Percentiles rank a stretch among this genome's conserved stretches.
Conservation (phyloP, 2,113 vertebrate genomes). For the Sardina pilchardus region DNA sequence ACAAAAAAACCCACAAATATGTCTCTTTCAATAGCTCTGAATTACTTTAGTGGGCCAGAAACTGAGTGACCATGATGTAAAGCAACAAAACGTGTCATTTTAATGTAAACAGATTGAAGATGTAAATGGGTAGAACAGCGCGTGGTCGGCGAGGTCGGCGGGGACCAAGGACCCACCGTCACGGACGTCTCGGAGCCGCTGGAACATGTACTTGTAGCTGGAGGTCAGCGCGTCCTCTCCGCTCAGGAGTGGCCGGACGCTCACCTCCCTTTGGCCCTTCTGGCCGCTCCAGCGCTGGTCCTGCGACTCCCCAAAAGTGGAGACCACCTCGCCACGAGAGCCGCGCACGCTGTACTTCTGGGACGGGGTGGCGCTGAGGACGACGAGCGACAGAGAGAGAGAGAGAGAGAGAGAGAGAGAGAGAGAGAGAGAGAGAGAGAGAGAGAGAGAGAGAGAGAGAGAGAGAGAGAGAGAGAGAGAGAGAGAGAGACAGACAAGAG, state of each 20-base stretch:
- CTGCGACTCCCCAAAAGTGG: conserved; percentile 70
- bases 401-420: background rate
- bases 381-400: conserved; percentile 26
- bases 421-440: background rate
- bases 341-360: conserved; percentile 82
- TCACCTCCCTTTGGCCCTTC: conserved; percentile 55
- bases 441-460: background rate
- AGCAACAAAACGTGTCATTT: too few relatives aligned
- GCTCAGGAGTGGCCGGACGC: conserved; percentile 60
- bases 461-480: background rate
- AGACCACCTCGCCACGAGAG: conserved; percentile 83
- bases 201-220: conserved; percentile 91
- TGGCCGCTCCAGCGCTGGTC: conserved; percentile 75
- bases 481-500: background rate
- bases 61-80: background rate
- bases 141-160: background rate
- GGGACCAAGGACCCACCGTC: conserved; percentile 79
- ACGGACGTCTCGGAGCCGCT: conserved; percentile 78
- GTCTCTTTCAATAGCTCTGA: background rate
- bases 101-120: background rate
- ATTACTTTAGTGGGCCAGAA: background rate
- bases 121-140: background rate
- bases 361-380: conserved; percentile 78
- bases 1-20: background rate
- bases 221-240: conserved; percentile 61